Evolutionary conservation across 2,797 vertebrate species (phyloP).

Genomic region (Sebastes wilsoni): DNA sequence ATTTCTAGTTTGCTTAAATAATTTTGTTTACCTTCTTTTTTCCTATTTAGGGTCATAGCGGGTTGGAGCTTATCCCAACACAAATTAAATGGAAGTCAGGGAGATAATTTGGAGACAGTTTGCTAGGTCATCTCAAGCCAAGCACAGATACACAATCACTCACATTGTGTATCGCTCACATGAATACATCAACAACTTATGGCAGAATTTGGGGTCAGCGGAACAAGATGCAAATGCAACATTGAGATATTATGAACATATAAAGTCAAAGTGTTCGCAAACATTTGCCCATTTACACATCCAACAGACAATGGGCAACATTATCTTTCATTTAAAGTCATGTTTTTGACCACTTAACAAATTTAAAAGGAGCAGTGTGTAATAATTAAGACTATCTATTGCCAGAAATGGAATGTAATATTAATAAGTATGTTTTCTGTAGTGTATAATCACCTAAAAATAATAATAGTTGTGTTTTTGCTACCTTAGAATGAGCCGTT

Average conservation of each 20-base stretch:
- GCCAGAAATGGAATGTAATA: too few species aligned
- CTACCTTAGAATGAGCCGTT: too few species aligned
- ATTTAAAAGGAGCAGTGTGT: too few species aligned
- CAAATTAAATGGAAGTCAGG: background rate
- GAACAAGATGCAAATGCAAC: background rate
- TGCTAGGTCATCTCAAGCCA: background rate
- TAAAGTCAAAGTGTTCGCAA: background rate
- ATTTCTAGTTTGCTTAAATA: background rate
- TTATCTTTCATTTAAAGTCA: background rate
- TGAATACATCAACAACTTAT: background rate
- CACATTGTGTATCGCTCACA: too few species aligned
- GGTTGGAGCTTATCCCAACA: background rate
- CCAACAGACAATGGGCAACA: background rate
- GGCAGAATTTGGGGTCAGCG: background rate
- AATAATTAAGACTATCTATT: too few species aligned
- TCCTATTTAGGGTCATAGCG: background rate
- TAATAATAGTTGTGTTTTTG: too few species aligned
- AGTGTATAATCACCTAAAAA: too few species aligned
- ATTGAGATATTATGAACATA: background rate
- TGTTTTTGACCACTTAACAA: background rate
- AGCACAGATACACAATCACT: background rate
- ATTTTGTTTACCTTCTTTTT: constrained; percentile 20
- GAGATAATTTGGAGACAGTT: background rate
- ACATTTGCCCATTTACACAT: background rate
- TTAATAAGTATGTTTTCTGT: too few species aligned